phyloP scores from a whole-genome alignment of 1,140 invertebrate genomes.

The Drosophila mojavensis region DNA sequence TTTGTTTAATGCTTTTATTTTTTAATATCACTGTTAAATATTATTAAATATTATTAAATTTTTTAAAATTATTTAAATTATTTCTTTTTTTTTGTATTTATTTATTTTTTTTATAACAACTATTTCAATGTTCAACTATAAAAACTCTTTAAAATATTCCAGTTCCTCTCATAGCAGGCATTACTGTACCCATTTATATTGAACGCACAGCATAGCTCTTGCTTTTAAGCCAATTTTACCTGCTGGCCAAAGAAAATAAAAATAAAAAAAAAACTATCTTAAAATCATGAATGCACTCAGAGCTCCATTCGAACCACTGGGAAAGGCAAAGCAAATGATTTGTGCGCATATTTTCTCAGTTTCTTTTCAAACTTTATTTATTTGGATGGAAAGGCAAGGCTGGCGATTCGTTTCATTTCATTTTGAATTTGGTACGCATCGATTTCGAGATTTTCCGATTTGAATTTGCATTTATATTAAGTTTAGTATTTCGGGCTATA shows the following conservation, averaged over 20 bases:
- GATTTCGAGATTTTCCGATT: constrained; percentile 57
- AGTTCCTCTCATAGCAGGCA: not conserved
- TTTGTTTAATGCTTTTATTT: no score
- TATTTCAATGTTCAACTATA: no score
- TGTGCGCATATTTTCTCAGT: constrained; percentile 73
- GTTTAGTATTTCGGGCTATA: constrained; percentile 38
- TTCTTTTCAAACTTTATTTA: constrained; percentile 68
- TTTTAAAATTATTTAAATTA: no score
- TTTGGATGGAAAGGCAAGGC: constrained; percentile 60
- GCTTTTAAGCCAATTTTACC: constrained; percentile 60
- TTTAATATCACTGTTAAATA: no score
- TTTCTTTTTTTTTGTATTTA: no score
- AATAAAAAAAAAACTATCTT: constrained; percentile 32
- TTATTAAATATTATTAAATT: no score
- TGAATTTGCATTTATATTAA: constrained; percentile 80
- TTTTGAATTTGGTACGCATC: constrained; percentile 79
- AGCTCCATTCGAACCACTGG: not conserved
- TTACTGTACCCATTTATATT: constrained; percentile 30
- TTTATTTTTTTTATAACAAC: no score
- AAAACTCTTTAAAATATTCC: no score
- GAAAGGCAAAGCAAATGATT: constrained; percentile 59
- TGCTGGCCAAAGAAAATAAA: constrained; percentile 37
- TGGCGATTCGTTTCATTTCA: constrained; percentile 75
- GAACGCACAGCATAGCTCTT: constrained; percentile 6
- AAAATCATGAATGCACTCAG: constrained; percentile 35